A percentile compares a stretch with the other conserved stretches of the same genome.
These are phyloP conservation scores for Pogonognathellus flavescens DNA, from an alignment of 1,140 invertebrate species.

Conservation along the genomic window DNA sequence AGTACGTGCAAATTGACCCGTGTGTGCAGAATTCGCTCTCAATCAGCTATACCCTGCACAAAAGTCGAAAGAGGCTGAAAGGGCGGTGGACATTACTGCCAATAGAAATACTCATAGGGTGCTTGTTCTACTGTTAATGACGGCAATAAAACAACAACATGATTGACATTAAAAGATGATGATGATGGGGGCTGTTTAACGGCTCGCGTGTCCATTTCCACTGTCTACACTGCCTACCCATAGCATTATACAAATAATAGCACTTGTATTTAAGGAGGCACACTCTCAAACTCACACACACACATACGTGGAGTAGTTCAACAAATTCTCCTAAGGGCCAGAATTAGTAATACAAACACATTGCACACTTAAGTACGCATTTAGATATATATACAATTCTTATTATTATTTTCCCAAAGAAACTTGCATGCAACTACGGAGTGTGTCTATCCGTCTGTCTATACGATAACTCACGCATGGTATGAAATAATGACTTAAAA, in stretches of 20 bases:
- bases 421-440: too few species aligned
- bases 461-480: too few species aligned
- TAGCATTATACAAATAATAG: constrained; percentile 15
- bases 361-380: too few species aligned
- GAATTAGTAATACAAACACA: constrained; percentile 8
- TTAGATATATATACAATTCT: too few species aligned
- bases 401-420: too few species aligned
- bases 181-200: constrained; percentile 46
- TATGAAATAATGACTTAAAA: too few species aligned
- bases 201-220: constrained; percentile 33
- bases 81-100: constrained; percentile 21
- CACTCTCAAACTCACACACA: not conserved
- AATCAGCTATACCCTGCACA: constrained; percentile 24
- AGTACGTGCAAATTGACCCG: constrained; percentile 50
- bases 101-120: constrained; percentile 17
- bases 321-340: not conserved
- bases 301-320: not conserved
- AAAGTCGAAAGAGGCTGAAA: constrained; percentile 7
- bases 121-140: constrained; percentile 41
- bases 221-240: constrained; percentile 19
- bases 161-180: constrained; percentile 50
- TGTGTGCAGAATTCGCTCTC: constrained; percentile 51
- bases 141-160: constrained; percentile 52
- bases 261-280: not conserved
- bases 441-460: too few species aligned